Conservation (phyloP, 2,797 vertebrate genomes). For the Cephalopachus bancanus region DNA sequence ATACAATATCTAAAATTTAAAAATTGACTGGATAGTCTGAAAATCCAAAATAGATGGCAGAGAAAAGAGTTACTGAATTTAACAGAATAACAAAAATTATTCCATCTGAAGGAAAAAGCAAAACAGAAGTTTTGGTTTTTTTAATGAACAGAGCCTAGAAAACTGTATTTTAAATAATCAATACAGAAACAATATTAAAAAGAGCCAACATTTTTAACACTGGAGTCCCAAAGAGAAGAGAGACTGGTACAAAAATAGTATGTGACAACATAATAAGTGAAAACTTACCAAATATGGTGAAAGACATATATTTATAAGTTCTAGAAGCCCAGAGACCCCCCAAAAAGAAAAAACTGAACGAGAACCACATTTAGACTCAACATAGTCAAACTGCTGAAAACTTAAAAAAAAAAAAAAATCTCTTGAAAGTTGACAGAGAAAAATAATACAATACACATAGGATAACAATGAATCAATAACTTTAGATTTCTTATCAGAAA, state of each 20-base stretch:
- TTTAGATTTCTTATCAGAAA: not conserved
- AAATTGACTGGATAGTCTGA: not conserved
- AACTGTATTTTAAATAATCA: not conserved
- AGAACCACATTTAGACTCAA: not conserved
- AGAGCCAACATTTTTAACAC: not conserved
- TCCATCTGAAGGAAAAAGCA: not conserved
- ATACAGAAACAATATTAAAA: not conserved
- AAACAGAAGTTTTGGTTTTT: too few relatives aligned
- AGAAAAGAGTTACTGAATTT: not conserved
- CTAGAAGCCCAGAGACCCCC: not conserved
- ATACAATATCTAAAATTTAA: not conserved
- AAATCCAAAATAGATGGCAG: not conserved
- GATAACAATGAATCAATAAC: not conserved
- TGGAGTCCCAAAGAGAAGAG: not conserved
- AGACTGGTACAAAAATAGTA: not conserved
- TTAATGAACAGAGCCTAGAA: not conserved
- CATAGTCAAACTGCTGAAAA: not conserved
- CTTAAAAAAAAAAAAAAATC: not conserved
- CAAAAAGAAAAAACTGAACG: not conserved
- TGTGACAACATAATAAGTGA: not conserved
- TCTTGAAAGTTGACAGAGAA: not conserved
- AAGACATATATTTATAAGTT: not conserved
- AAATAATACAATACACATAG: not conserved
- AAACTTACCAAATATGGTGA: not conserved
- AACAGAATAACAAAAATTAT: not conserved